phyloP scores from a whole-genome alignment of 2,113 vertebrate genomes.

The Xiphophorus couchianus region DNA sequence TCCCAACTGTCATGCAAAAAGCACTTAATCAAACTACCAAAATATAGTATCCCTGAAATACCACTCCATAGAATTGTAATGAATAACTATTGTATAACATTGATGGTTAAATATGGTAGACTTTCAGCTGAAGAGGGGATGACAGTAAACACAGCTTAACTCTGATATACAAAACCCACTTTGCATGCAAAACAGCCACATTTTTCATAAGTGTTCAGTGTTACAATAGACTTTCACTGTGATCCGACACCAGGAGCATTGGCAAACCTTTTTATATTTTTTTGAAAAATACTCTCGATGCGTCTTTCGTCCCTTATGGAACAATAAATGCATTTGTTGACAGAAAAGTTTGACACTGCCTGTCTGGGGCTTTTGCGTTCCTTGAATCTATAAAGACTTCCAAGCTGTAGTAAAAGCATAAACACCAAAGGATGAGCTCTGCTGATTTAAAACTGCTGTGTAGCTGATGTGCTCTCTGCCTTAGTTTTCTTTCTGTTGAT shows the following conservation, averaged over 20 bases:
- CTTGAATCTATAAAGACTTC: background rate
- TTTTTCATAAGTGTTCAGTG: background rate
- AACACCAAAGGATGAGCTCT: background rate
- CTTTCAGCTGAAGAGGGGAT: background rate
- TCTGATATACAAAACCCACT: background rate
- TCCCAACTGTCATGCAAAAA: background rate
- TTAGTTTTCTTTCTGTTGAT: background rate
- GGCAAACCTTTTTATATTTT: background rate
- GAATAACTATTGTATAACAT: background rate
- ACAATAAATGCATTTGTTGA: constrained; percentile 1
- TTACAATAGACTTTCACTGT: background rate
- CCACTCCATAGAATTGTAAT: background rate
- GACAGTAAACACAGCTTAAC: background rate
- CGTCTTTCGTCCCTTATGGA: background rate
- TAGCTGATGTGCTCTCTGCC: background rate
- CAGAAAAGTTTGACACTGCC: background rate
- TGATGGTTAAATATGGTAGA: background rate
- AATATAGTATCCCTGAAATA: background rate
- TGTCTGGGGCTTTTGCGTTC: background rate
- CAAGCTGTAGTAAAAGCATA: background rate
- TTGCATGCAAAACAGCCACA: background rate
- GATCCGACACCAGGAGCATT: background rate
- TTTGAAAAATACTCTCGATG: background rate
- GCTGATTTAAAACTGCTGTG: background rate
- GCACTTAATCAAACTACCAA: background rate